phyloP scores from a whole-genome alignment of 2,113 vertebrate genomes.

The Hyla sarda region DNA sequence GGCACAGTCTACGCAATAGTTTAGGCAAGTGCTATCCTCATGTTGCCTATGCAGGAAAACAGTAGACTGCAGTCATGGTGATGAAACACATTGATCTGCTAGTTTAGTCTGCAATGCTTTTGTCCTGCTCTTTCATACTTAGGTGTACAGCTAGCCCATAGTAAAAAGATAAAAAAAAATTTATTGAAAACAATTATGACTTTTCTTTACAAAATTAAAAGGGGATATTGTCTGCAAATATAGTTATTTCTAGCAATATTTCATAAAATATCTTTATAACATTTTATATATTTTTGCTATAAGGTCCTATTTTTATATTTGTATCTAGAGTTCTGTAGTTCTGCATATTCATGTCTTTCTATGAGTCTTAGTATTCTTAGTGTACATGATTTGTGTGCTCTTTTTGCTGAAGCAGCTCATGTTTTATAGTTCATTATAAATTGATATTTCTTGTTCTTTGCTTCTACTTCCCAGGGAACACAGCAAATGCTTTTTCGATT shows the following conservation, averaged over 20 bases:
- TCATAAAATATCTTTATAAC: no score
- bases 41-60: neutral
- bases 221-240: no score
- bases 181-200: no score
- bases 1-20: neutral
- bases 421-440: slow-evolving; percentile 38
- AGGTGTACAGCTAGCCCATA: no score
- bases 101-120: no score
- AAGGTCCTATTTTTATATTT: neutral
- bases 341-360: neutral
- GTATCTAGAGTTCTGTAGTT: neutral
- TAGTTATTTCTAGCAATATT: no score
- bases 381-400: neutral
- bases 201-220: no score
- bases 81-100: neutral
- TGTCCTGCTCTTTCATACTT: no score
- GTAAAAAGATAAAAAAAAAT: no score
- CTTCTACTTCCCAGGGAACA: slow-evolving; percentile 81
- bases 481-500: slow-evolving; percentile 90
- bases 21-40: neutral
- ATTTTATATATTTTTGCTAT: no score
- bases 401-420: slow-evolving; percentile 20
- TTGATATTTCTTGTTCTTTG: slow-evolving; percentile 48
- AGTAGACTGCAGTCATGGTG: neutral
- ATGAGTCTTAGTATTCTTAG: neutral